Evolutionary conservation across 2,888 invertebrate genomes (phyloP), one percentile per base, ranked within the genome.

Genomic region (Papilio demoleus): DNA sequence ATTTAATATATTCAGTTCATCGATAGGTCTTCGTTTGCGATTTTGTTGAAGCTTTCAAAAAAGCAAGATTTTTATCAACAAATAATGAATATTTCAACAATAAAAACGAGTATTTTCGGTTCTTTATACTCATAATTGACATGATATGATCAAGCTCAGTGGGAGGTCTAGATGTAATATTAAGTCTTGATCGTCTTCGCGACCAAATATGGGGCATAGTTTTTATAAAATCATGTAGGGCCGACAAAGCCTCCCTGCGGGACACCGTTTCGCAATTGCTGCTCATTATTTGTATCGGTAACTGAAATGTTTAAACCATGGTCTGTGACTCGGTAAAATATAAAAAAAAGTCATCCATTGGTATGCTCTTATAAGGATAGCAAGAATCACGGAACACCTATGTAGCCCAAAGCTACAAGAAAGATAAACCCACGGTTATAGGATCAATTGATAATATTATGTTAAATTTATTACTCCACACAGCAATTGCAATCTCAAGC

Each of bases 131-230:
- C 31, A 65, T 58, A 56, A 58, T 65, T 58, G 56, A 14, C 53
- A 22, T 58, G 65, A 65, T 65, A 65, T 58, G 56, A 65, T 58
- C 65, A 42, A 42, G 24, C 65, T 58, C 40, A 58, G 40, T 56
- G 65, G 65, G 65, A 40, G 65, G 65, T 56, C 56, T 42, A 45
- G 42, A 63, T 56, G 12, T 56, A n/a, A 56, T 65, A 65, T 40
- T 27, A 24, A 50, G 22, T 58, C 65, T 65, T 38, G n/a, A 31
- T 31, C 27, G 24, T 42, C 59, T 59, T 42, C 27, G 40, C 27
- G 34, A 31, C 58, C 58, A 53, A 62, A 62, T 62, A 67, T 42
- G 40, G 62, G 17, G 34, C 56, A 56, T n/a, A 24, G 53, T 56
- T 56, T 67, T 64, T 38, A 45, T 47, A 1, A 42, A 66, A 60